Percentiles rank a stretch among this genome's conserved stretches.
phyloP scores from a whole-genome alignment of 2,113 vertebrate genomes.

The Sula dactylatra region DNA sequence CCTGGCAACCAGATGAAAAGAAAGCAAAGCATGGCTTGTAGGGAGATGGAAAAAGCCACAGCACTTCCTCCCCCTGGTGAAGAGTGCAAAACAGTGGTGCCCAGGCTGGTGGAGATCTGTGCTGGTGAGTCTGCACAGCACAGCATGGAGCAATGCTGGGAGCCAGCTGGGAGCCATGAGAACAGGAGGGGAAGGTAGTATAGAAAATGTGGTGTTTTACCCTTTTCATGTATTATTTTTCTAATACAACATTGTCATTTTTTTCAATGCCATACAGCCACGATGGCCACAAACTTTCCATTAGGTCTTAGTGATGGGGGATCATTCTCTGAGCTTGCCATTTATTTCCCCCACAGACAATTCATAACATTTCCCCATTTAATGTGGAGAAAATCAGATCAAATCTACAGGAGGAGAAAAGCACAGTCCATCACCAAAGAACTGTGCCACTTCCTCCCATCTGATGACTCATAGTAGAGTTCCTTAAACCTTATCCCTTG shows the following conservation, averaged over 20 bases:
- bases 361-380: not conserved
- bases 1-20: not conserved
- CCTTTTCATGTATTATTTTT: not conserved
- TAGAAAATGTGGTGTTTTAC: not conserved
- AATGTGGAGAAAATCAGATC: not conserved
- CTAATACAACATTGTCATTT: not conserved
- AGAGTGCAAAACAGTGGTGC: not conserved
- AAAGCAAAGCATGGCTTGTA: not conserved
- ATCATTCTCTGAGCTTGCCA: not conserved
- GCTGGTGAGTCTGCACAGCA: not conserved
- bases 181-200: not conserved
- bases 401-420: not conserved
- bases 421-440: not conserved
- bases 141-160: not conserved
- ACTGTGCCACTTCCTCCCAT: conserved; percentile 12
- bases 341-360: not conserved
- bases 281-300: not conserved
- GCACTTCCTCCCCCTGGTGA: not conserved
- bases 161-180: not conserved
- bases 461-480: conserved; percentile 32
- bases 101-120: not conserved
- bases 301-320: not conserved
- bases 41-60: not conserved
- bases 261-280: not conserved
- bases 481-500: conserved; percentile 60